Conservation (phyloP, 2,797 vertebrate species). For the Chiloscyllium punctatum region DNA sequence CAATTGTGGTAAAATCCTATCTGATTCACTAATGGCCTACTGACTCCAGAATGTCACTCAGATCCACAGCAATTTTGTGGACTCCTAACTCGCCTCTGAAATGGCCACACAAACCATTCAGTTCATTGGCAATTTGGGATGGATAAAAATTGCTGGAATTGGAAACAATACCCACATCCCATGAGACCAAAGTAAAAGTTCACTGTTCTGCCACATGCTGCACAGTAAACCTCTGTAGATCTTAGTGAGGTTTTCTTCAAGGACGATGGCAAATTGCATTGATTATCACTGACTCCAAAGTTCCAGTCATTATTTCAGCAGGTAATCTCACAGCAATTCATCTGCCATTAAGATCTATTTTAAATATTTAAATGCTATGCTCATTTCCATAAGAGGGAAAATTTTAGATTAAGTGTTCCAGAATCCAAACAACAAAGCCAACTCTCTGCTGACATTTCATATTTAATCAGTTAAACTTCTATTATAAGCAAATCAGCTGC, state of each 20-base stretch:
- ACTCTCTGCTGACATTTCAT: background rate
- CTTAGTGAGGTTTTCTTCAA: background rate
- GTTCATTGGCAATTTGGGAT: too few species aligned
- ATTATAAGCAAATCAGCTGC: background rate
- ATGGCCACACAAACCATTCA: too few species aligned
- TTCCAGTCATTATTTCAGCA: background rate
- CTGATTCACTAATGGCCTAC: background rate
- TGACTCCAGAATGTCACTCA: too few species aligned
- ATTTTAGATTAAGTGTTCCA: background rate
- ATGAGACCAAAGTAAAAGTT: background rate
- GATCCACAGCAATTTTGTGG: too few species aligned
- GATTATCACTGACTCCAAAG: background rate
- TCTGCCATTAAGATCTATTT: background rate
- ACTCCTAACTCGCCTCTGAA: too few species aligned
- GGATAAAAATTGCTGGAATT: too few species aligned
- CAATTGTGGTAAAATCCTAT: too few species aligned
- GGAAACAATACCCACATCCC: too few species aligned
- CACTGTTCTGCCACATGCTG: background rate
- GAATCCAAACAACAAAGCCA: background rate
- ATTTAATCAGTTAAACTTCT: background rate
- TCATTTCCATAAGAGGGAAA: background rate
- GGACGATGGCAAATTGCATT: background rate
- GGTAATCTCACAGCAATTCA: background rate
- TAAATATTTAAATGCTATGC: background rate
- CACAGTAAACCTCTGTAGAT: background rate